Evolutionary conservation across 1,140 invertebrate genomes (phyloP), one percentile per base, ranked within the genome.

Genomic region (Luehdorfia chinensis): DNA sequence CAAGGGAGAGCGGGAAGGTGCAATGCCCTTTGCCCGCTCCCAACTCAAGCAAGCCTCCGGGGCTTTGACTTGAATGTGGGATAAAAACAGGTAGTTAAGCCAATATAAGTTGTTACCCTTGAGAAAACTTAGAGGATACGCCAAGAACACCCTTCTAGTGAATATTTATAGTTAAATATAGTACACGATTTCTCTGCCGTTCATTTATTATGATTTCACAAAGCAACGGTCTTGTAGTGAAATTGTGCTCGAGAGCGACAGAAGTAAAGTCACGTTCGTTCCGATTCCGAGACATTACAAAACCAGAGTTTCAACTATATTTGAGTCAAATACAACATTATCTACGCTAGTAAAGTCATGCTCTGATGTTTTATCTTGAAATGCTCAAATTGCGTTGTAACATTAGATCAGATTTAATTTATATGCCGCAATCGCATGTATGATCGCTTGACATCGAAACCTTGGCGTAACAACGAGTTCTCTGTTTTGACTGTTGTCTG

Each of bases 1-100:
- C 70, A 79, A 85, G 81, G 81, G 81, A 84, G 75, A 80, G 59
- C 71, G 68, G 70, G 56, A 72, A 77, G 75, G 81, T 78, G 69
- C 76, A 83, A 72, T 81, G 81, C 78, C 78, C 81, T 78, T 74
- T 70, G 65, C 58, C 55, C 65, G 63, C 57, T 68, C 60, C 70
- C 63, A 70, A 74, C 63, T 61, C 56, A 63, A 73, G 64, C 59
- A 63, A 73, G 70, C 61, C 76, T 75, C 59, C 64, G 73, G 74
- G 66, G 52, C 68, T 81, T 80, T 73, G 70, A 79, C 77, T 74
- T 49, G 61, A 63, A 71, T 68, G 47, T 51, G 58, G 67, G 59
- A 71, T 66, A 80, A 85, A 85, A 85, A 85, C 78, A 84, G 77
- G 78, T 83, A 85, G 75, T 75, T 5, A 36, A 71, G 63, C 64